Base-by-base conservation (phyloP, 2,888 invertebrate genomes). In the Tenthredo mesomela region DNA sequence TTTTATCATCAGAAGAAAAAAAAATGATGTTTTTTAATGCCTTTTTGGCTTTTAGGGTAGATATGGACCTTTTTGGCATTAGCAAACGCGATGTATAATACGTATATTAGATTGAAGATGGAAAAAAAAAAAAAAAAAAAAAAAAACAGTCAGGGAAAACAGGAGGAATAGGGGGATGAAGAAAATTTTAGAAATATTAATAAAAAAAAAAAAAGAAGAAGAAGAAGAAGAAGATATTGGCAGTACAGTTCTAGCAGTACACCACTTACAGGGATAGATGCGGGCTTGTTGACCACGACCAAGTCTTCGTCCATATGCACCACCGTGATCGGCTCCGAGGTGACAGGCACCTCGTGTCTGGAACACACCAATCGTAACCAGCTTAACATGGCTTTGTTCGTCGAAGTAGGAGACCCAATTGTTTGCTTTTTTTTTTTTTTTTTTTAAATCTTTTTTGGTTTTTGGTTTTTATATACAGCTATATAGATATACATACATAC, bases 271-370 rank as follows among this genome's bases (percentile, higher is more conserved):
- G 99, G 99, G 95, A 99, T 98, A 95, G 99, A 99, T 95, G 98
- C 98, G 94, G 99, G 99, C 96, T 99, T 99, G 96, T 99, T 98
- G 95, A 99, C 98, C 95, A 99, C 99, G 95, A 99, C 97, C 95
- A 99, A 96, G 95, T 99, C 98, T 95, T 99, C 98, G 95, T 98
- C 98, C 96, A 99, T 98, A 95, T 98, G 97, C 94, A 99, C 97
- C 95, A 99, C 97, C 95, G 97, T 97, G 95, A 99, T 98, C 95
- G 97, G 97, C 96, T 97, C 97, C 95, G 97, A 97, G 95, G 98
- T 97, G 95, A 99, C 99, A 94, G 99, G 98, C 95, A 98, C 98
- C 96, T 99, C 99, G 96, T 99, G 99, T 96, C 98, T 98, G 97
- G 94, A 96, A 96, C 94, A 95, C 93, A 93, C 92, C 92, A 93